Base-by-base conservation (phyloP, 2,113 vertebrate genomes). In the Cinclus cinclus region DNA sequence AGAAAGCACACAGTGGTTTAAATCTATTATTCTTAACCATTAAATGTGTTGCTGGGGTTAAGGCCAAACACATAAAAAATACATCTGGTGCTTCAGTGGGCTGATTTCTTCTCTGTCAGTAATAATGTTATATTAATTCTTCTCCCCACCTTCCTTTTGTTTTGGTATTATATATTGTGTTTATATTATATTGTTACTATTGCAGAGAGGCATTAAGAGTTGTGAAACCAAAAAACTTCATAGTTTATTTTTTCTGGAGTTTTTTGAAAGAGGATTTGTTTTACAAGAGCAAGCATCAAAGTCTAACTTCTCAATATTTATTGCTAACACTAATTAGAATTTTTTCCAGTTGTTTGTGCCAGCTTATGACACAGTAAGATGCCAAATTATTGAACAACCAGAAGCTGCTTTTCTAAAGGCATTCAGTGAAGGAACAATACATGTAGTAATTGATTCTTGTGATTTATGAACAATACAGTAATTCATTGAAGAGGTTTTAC, bases 271-370 rank as follows among this genome's bases (percentile, higher is more conserved):
- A 69, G 9, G 4, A 67, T 90, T 64, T n/a, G 11, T 92, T 84
- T 83, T 92, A 64, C 49, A 90, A 90, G 41, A 68, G 37, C 76
- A 89, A 84, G 13, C 56, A 90, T 89, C 42, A 63, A 89, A 94
- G 56, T 83, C 37, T 47, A 44, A 55, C 52, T 86, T 89, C 60
- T 83, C 92, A 94, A 77, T 95, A 83, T 85, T 95, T 93, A 35
- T 77, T 94, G 18, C 62, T 87, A 62, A 79, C 27, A 64, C 35
- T 87, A 91, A 85, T 95, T 73, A 92, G 71, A 73, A 35, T 89
- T 91, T 89, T 95, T 89, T 83, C 27, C 39, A 59, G 44, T 82
- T 89, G 11, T 64, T 19, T 68, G 27, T 80, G 47, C 52, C 68
- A 92, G 47, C 44, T 86, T 93, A 85, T 83, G 67, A 91, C 69